These are phyloP conservation scores for Syndactyla subalaris DNA, from an alignment of 2,797 vertebrate genomes.

Conservation along the genomic window DNA sequence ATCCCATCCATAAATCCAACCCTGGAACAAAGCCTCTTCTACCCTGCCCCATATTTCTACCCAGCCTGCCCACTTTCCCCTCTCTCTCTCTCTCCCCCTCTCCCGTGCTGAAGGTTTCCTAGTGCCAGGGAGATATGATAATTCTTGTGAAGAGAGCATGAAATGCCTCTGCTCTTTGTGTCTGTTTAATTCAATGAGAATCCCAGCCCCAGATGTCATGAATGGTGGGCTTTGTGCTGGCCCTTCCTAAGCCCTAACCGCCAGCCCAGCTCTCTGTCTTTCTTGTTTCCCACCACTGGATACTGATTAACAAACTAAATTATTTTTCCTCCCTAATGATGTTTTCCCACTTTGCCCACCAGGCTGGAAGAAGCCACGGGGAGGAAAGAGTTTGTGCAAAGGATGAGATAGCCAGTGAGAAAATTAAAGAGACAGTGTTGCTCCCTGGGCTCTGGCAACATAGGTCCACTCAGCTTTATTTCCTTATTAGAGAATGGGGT, in stretches of 20 bases:
- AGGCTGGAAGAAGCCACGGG: constrained; percentile 67
- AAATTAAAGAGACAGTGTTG: constrained; percentile 70
- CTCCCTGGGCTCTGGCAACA: constrained; percentile 35
- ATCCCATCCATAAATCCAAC: constrained; percentile 69
- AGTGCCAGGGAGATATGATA: constrained; percentile 75
- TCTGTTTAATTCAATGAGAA: constrained; percentile 79
- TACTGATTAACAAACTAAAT: constrained; percentile 75
- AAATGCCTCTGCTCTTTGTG: constrained; percentile 78
- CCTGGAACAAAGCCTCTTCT: constrained; percentile 70
- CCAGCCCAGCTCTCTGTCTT: constrained; percentile 64
- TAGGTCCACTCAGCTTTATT: constrained; percentile 48
- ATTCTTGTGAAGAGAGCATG: constrained; percentile 76
- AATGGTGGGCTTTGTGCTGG: constrained; percentile 77
- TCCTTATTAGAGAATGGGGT: constrained; percentile 48
- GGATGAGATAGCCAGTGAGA: constrained; percentile 66
- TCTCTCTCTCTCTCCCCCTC: constrained; percentile 26
- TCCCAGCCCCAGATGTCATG: constrained; percentile 73
- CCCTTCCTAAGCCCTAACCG: constrained; percentile 73
- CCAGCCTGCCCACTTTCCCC: constrained; percentile 61
- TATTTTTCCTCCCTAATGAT: constrained; percentile 75
- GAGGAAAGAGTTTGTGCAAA: constrained; percentile 68
- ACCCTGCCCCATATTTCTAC: constrained; percentile 71
- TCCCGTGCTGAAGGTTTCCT: constrained; percentile 67
- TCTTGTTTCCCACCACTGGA: constrained; percentile 74
- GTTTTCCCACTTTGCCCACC: constrained; percentile 73